phyloP scores from a whole-genome alignment of 2,888 invertebrate genomes.

The Chaitophorus viminalis region DNA sequence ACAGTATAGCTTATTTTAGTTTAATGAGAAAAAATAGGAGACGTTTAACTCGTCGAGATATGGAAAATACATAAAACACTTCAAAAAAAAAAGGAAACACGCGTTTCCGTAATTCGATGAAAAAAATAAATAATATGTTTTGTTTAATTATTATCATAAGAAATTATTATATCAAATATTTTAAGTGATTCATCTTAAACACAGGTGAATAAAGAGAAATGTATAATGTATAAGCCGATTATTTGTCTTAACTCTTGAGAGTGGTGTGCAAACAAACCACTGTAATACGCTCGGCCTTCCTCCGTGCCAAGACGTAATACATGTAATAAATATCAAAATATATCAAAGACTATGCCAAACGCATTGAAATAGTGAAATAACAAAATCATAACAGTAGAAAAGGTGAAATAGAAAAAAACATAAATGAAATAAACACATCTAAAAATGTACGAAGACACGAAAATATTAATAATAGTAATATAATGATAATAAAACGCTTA shows the following conservation, averaged over 20 bases:
- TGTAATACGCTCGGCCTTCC: neutral
- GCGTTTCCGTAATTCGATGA: neutral
- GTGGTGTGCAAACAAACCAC: conserved; percentile 1
- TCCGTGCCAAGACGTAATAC: neutral
- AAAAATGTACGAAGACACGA: too few relatives aligned
- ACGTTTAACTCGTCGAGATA: neutral
- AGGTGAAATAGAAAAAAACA: neutral
- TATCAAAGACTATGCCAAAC: neutral
- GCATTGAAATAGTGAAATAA: neutral
- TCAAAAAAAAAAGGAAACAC: neutral
- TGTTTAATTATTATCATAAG: neutral
- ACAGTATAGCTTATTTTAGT: too few relatives aligned
- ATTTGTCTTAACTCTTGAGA: conserved; percentile 1
- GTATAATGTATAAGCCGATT: neutral
- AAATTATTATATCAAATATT: neutral
- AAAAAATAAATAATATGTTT: neutral
- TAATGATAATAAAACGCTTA: neutral
- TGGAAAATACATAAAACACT: neutral
- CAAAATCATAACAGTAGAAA: neutral
- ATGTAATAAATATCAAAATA: conserved; percentile 3
- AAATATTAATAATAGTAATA: neutral
- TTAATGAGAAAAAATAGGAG: neutral
- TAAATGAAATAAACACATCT: too few relatives aligned
- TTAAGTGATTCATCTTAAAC: neutral
- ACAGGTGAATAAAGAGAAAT: conserved; percentile 6